Evolutionary conservation across 1,140 invertebrate species (phyloP).

Genomic region (Papilio glaucus): DNA sequence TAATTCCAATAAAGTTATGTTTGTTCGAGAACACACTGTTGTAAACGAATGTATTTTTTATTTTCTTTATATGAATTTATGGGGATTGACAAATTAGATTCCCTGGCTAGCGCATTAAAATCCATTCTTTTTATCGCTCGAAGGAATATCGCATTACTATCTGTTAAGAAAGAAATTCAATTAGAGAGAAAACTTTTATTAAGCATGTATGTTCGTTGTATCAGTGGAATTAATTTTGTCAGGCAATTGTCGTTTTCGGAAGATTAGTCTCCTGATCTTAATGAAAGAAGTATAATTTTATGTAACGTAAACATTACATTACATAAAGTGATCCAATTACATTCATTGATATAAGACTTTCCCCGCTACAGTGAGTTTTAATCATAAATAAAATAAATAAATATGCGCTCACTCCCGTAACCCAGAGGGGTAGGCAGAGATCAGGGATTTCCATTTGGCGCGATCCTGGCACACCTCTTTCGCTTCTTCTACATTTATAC

Average conservation of each 20-base stretch:
- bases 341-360: background rate
- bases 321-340: constrained; percentile 10
- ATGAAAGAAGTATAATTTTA: constrained; percentile 5
- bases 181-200: background rate
- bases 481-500: too few species aligned
- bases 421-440: too few species aligned
- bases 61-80: too few species aligned
- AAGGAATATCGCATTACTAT: background rate
- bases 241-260: background rate
- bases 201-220: background rate
- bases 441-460: too few species aligned
- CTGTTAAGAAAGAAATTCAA: constrained; percentile 15
- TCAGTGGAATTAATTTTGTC: constrained; percentile 10
- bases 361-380: background rate
- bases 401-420: too few species aligned
- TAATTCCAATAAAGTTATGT: too few species aligned
- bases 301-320: background rate
- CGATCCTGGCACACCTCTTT: too few species aligned
- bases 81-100: too few species aligned
- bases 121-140: background rate
- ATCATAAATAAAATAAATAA: too few species aligned
- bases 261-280: background rate
- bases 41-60: too few species aligned
- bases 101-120: too few species aligned
- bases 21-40: too few species aligned